Conservation (phyloP, 2,888 invertebrate genomes). For the Pristionchus entomophagus region DNA sequence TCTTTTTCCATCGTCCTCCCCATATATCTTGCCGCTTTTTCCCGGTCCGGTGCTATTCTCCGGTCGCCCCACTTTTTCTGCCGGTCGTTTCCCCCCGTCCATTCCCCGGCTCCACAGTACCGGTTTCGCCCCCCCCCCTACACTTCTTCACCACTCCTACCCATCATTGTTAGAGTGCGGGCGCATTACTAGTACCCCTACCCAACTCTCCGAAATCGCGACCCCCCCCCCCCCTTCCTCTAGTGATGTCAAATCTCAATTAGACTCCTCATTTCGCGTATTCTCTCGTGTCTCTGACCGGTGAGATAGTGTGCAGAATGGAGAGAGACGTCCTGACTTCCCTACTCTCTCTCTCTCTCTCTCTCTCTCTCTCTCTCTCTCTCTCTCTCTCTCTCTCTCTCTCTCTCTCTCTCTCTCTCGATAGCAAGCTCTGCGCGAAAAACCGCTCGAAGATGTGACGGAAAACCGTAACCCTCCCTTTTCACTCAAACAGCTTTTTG, state of each 20-base stretch:
- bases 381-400: too few species aligned
- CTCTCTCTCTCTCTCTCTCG: too few species aligned
- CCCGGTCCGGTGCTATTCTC: background rate
- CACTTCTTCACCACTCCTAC: background rate
- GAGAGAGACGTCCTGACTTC: too few species aligned
- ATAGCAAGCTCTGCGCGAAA: background rate
- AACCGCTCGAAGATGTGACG: background rate
- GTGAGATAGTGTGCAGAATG: too few species aligned
- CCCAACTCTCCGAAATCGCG: background rate
- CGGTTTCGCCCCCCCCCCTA: background rate
- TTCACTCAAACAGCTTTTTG: slow-evolving; percentile 31
- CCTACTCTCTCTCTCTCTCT: too few species aligned
- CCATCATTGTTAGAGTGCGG: background rate
- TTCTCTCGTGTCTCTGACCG: too few species aligned
- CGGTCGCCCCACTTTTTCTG: background rate
- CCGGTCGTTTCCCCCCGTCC: background rate
- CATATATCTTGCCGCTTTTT: background rate
- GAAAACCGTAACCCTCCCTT: background rate
- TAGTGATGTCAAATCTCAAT: background rate
- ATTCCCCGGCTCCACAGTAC: background rate
- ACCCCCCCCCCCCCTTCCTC: background rate
- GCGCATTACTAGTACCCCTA: slow-evolving; percentile 2
- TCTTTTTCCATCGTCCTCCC: background rate
- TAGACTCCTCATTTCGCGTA: too few species aligned
- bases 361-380: too few species aligned